Conservation (phyloP, 2,113 vertebrate genomes). For the Plecotus auritus region DNA sequence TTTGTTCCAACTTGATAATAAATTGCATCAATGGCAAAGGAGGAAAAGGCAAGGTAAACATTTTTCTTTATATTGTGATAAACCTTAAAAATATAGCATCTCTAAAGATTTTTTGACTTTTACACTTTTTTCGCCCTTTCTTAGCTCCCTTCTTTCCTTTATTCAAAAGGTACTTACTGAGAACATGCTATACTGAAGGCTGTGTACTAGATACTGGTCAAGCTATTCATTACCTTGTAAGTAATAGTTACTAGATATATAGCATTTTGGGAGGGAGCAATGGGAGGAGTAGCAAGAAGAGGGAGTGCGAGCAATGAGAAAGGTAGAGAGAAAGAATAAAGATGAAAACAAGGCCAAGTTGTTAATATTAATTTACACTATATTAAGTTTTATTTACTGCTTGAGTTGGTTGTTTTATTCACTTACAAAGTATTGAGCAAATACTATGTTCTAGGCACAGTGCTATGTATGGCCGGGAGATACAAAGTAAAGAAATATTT, state of each 20-base stretch:
- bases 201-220: background rate
- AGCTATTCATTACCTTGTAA: background rate
- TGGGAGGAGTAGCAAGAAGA: background rate
- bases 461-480: constrained; percentile 20
- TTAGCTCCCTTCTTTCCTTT: background rate
- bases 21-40: background rate
- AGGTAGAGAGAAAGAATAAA: background rate
- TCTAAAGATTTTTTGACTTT: background rate
- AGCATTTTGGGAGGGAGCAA: background rate
- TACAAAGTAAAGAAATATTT: constrained; percentile 49
- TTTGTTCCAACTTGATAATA: background rate
- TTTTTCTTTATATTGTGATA: background rate
- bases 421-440: constrained; percentile 54
- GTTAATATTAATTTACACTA: constrained; percentile 46
- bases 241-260: background rate
- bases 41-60: background rate
- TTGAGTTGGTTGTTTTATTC: constrained; percentile 37
- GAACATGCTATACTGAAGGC: background rate
- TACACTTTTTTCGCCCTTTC: background rate
- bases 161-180: background rate
- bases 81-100: background rate
- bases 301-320: background rate
- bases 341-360: constrained; percentile 15
- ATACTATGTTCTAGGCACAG: constrained; percentile 43
- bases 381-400: constrained; percentile 28